A percentile compares a stretch with the other conserved stretches of the same genome.
Evolutionary conservation across 2,888 invertebrate species (phyloP).

Genomic region (Oconnorella tubifera): DNA sequence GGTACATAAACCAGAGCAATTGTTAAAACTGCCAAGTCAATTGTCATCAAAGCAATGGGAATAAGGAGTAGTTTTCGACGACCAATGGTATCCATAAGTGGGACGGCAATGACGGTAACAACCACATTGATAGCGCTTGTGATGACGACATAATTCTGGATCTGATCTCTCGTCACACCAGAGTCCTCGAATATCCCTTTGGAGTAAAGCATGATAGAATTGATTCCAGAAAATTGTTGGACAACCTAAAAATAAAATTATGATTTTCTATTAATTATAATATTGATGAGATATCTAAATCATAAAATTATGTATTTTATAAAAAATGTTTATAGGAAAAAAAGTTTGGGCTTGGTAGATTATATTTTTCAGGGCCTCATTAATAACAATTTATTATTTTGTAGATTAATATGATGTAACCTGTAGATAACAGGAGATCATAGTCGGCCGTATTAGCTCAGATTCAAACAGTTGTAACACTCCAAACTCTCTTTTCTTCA

Average conservation of each 20-base stretch:
- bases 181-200: slow-evolving; percentile 85
- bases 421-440: slow-evolving; percentile 2
- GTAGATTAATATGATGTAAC: no score
- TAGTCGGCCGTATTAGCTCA: background rate
- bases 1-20: slow-evolving; percentile 50
- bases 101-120: slow-evolving; percentile 78
- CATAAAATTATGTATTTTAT: no score
- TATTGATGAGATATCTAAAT: no score
- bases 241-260: slow-evolving; percentile 97
- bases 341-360: no score
- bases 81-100: slow-evolving; percentile 92
- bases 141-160: slow-evolving; percentile 93
- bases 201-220: slow-evolving; percentile 96
- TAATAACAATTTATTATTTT: no score
- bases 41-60: slow-evolving; percentile 76
- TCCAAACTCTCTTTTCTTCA: background rate
- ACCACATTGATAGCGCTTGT: slow-evolving; percentile 91
- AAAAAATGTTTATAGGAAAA: no score
- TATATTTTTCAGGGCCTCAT: no score
- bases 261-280: no score
- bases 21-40: slow-evolving; percentile 69
- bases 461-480: background rate
- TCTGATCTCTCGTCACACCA: slow-evolving; percentile 68
- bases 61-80: slow-evolving; percentile 80
- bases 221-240: slow-evolving; percentile 95